phyloP scores from a whole-genome alignment of 1,140 invertebrate genomes.

The Eufriesea mexicana region DNA sequence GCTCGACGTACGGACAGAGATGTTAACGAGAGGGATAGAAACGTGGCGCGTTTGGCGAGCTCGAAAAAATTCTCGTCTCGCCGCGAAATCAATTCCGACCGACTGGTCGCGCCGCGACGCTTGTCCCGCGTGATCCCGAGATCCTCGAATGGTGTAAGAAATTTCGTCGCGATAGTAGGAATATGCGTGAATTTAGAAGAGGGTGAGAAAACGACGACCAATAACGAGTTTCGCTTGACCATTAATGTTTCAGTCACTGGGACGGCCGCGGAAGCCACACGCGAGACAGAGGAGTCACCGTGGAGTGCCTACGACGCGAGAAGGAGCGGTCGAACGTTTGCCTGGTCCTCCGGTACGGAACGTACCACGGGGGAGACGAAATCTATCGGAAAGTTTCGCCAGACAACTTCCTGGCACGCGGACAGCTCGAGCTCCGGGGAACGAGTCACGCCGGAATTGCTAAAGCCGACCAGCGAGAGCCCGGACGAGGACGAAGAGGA shows the following conservation, averaged over 20 bases:
- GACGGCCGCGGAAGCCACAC: constrained; percentile 60
- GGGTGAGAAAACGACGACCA: background rate
- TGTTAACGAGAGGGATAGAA: background rate
- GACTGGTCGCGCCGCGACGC: too few species aligned
- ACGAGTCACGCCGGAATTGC: background rate
- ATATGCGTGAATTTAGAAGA: too few species aligned
- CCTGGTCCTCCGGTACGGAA: constrained; percentile 49
- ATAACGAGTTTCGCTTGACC: background rate
- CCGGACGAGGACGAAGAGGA: constrained; percentile 17
- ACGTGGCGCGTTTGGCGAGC: too few species aligned
- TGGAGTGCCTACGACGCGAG: constrained; percentile 60
- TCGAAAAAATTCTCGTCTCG: background rate
- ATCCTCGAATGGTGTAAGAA: too few species aligned
- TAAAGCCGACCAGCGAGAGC: background rate
- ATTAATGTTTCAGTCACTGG: constrained; percentile 73
- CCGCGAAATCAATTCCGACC: background rate
- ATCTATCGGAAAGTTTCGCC: constrained; percentile 47
- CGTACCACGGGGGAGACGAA: constrained; percentile 29
- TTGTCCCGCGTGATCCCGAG: too few species aligned
- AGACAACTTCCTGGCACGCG: constrained; percentile 50
- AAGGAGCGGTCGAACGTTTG: constrained; percentile 55
- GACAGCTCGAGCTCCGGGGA: constrained; percentile 34
- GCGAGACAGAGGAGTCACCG: constrained; percentile 60
- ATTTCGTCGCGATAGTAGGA: too few species aligned
- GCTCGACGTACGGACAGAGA: background rate